phyloP scores from a whole-genome alignment of 2,888 invertebrate species.

The Erebia ligea region DNA sequence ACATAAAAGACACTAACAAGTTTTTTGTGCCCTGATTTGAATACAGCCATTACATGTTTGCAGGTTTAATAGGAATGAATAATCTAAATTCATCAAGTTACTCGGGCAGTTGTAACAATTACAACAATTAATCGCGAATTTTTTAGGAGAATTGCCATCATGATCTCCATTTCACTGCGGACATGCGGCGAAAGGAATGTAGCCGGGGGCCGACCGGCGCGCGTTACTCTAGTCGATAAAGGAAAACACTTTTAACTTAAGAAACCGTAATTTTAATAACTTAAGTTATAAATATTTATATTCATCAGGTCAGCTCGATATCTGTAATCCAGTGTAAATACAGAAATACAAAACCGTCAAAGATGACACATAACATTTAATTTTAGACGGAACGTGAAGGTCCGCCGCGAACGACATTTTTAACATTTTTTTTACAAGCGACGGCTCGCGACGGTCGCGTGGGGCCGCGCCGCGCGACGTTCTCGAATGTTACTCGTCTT shows the following conservation, averaged over 20 bases:
- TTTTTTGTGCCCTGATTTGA: conserved; percentile 78
- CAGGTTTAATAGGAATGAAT: conserved; percentile 59
- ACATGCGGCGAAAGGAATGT: conserved; percentile 82
- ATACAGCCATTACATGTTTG: conserved; percentile 77
- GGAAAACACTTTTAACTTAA: conserved; percentile 84
- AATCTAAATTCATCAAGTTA: conserved; percentile 65
- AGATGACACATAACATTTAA: conserved; percentile 84
- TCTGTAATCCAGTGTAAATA: conserved; percentile 85
- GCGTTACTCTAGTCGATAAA: conserved; percentile 65
- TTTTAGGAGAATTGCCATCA: conserved; percentile 75
- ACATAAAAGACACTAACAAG: conserved; percentile 77
- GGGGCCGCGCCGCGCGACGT: conserved; percentile 74
- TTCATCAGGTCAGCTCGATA: conserved; percentile 85
- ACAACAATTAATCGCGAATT: conserved; percentile 66
- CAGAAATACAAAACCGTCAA: conserved; percentile 85
- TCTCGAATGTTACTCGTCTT: conserved; percentile 82
- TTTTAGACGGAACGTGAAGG: conserved; percentile 83
- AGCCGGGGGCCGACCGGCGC: conserved; percentile 74
- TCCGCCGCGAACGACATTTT: conserved; percentile 84
- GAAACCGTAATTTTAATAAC: conserved; percentile 85
- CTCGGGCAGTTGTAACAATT: conserved; percentile 70
- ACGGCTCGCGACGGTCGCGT: conserved; percentile 74
- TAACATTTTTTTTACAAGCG: conserved; percentile 83
- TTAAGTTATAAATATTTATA: conserved; percentile 85
- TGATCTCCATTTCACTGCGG: conserved; percentile 79